phyloP scores from a whole-genome alignment of 1,140 invertebrate genomes.

The Hyposmocoma kahamanoa region DNA sequence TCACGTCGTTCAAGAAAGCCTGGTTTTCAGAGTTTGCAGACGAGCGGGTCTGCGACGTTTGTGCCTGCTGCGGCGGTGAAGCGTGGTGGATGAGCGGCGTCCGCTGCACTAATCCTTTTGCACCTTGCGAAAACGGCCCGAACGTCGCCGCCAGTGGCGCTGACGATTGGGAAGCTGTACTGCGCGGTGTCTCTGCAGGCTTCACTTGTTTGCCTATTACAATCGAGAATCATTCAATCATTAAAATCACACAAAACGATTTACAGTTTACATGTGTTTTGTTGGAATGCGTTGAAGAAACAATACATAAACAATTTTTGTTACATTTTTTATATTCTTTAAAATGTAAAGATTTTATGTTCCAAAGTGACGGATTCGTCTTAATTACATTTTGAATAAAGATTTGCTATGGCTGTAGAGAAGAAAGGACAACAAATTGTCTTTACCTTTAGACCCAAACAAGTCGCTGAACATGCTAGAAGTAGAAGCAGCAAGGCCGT shows the following conservation, averaged over 20 bases:
- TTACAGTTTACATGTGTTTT: too few species aligned
- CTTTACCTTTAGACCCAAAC: conserved; percentile 82
- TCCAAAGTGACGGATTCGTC: too few species aligned
- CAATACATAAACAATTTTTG: too few species aligned
- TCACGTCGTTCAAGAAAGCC: conserved; percentile 88
- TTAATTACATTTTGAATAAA: too few species aligned
- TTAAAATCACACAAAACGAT: too few species aligned
- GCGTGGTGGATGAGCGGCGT: conserved; percentile 92
- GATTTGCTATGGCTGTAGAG: too few species aligned
- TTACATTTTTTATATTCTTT: too few species aligned
- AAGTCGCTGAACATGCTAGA: conserved; percentile 93
- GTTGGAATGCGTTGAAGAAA: too few species aligned
- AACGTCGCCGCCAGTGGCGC: conserved; percentile 72
- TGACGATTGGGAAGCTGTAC: conserved; percentile 7
- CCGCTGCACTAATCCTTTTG: conserved; percentile 90
- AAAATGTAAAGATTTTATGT: too few species aligned
- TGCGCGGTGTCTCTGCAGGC: conserved; percentile 8
- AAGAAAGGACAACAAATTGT: too few species aligned
- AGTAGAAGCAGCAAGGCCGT: conserved; percentile 91
- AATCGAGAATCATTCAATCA: too few species aligned
- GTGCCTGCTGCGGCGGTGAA: conserved; percentile 76
- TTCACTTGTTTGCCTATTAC: conserved; percentile 43
- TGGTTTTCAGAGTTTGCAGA: conserved; percentile 90
- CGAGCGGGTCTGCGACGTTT: conserved; percentile 79
- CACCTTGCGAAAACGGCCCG: conserved; percentile 85